Conservation (phyloP, 2,888 invertebrate genomes). For the Melanotus villosus region DNA sequence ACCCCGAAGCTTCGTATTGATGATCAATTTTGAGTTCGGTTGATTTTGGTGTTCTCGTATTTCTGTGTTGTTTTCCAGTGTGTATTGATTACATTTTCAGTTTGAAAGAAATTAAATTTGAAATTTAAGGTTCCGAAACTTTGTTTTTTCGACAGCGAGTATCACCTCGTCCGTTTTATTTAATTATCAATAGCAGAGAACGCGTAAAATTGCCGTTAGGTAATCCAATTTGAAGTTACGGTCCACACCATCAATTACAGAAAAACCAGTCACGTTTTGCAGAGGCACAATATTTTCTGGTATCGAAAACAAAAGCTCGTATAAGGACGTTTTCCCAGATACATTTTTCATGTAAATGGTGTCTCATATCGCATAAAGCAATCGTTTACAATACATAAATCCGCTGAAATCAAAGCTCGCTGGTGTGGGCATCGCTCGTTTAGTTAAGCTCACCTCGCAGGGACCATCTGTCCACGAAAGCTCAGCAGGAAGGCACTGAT, state of each 20-base stretch:
- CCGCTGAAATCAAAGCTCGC: slow-evolving; percentile 69
- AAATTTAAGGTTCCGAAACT: slow-evolving; percentile 34
- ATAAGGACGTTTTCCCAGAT: slow-evolving; percentile 68
- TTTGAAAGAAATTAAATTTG: slow-evolving; percentile 33
- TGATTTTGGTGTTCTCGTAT: too few relatives aligned
- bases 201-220: slow-evolving; percentile 44
- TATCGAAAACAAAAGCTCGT: slow-evolving; percentile 70
- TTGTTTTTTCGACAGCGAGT: slow-evolving; percentile 12
- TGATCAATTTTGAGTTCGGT: too few relatives aligned
- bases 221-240: slow-evolving; percentile 47
- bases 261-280: slow-evolving; percentile 67
- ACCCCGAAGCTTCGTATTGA: too few relatives aligned
- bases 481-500: slow-evolving; percentile 44
- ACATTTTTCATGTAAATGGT: slow-evolving; percentile 71
- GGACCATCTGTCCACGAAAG: slow-evolving; percentile 61
- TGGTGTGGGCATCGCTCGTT: slow-evolving; percentile 62
- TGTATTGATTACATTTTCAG: slow-evolving; percentile 23
- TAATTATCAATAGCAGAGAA: slow-evolving; percentile 42
- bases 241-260: slow-evolving; percentile 66
- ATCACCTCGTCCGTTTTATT: slow-evolving; percentile 32
- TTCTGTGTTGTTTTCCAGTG: slow-evolving; percentile 14
- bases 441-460: slow-evolving; percentile 64
- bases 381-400: slow-evolving; percentile 71
- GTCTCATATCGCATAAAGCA: slow-evolving; percentile 71
- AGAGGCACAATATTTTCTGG: slow-evolving; percentile 68